phyloP scores from a whole-genome alignment of 53 echinoderm and acorn worm species.

The Zoroaster sp. region DNA sequence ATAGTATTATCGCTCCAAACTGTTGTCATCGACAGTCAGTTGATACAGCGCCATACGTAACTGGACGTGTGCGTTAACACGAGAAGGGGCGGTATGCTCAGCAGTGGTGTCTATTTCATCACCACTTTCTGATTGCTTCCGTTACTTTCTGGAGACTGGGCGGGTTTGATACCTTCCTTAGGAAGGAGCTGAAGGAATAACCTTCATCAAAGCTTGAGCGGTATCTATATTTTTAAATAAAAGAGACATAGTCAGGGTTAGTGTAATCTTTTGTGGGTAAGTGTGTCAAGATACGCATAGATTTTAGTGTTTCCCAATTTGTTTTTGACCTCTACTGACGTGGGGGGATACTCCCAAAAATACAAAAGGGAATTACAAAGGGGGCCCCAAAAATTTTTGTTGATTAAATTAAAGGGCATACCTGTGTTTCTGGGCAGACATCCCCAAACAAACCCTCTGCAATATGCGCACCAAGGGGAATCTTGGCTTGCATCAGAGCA shows the following conservation, averaged over 20 bases:
- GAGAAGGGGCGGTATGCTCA: background rate
- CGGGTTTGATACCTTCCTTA: slow-evolving; percentile 17
- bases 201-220: background rate
- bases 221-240: background rate
- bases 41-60: too few relatives aligned
- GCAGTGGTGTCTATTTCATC: too few relatives aligned
- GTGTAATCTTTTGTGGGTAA: background rate
- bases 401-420: too few relatives aligned
- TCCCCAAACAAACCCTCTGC: background rate
- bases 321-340: too few relatives aligned
- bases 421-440: slow-evolving; percentile 3
- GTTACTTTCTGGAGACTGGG: background rate
- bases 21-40: too few relatives aligned
- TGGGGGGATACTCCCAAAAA: background rate
- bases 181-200: background rate
- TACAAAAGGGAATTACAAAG: too few relatives aligned
- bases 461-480: slow-evolving; percentile 27
- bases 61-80: too few relatives aligned
- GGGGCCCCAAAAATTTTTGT: too few relatives aligned
- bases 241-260: background rate
- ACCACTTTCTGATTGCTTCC: background rate
- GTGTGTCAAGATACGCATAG: background rate
- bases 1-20: too few relatives aligned
- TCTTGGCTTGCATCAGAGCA: slow-evolving; percentile 23
- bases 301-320: too few relatives aligned